Evolutionary conservation across 1,140 invertebrate species (phyloP).

Genomic region (Pemphigus obesinymphae): DNA sequence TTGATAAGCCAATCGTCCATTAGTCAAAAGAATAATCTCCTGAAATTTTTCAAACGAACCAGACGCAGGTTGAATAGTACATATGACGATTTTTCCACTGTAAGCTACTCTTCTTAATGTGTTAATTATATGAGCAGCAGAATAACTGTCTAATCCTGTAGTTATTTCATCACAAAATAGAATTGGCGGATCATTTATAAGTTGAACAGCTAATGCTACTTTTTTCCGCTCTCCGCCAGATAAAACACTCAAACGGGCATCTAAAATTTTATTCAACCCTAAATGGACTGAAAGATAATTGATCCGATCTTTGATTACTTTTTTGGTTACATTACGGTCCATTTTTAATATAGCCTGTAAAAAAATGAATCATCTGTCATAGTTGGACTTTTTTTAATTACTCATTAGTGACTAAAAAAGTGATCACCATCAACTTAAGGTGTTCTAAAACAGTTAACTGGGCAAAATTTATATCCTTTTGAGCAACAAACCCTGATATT

Average conservation of each 20-base stretch:
- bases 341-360: slow-evolving; percentile 43
- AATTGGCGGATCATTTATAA: slow-evolving; percentile 86
- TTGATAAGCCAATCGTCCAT: slow-evolving; percentile 74
- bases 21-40: slow-evolving; percentile 69
- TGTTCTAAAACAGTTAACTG: slow-evolving; percentile 66
- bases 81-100: slow-evolving; percentile 71
- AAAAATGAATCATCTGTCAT: too few relatives aligned
- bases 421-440: slow-evolving; percentile 66
- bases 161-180: slow-evolving; percentile 96
- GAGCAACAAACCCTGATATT: slow-evolving; percentile 69
- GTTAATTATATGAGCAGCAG: slow-evolving; percentile 66
- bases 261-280: slow-evolving; percentile 65
- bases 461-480: slow-evolving; percentile 64
- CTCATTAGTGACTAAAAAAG: too few relatives aligned
- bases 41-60: slow-evolving; percentile 78
- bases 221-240: slow-evolving; percentile 86
- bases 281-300: slow-evolving; percentile 64
- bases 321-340: slow-evolving; percentile 16
- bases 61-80: slow-evolving; percentile 81
- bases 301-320: slow-evolving; percentile 49
- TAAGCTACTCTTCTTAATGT: slow-evolving; percentile 62
- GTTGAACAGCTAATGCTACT: slow-evolving; percentile 78
- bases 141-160: slow-evolving; percentile 78
- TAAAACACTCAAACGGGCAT: slow-evolving; percentile 70
- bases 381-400: too few relatives aligned